A percentile compares a stretch with the other conserved stretches of the same genome.
Evolutionary conservation across 92 coral and sea anemone species (phyloP).

Genomic region (Desmophyllum pertusum): DNA sequence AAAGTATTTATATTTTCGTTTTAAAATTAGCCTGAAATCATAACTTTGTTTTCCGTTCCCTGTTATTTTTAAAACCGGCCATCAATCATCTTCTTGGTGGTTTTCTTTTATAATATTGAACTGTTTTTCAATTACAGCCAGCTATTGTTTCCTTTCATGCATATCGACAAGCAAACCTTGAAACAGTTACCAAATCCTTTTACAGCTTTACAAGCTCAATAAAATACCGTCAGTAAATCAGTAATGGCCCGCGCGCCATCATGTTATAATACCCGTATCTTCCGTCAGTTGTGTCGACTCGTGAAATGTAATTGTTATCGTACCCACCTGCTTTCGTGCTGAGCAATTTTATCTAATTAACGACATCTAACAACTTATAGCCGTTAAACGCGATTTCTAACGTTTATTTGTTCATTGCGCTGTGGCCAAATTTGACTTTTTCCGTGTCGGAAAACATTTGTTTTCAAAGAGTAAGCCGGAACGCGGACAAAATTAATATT

Average conservation of each 20-base stretch:
- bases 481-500: neutral
- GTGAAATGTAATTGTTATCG: neutral
- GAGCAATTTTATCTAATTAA: neutral
- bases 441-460: neutral
- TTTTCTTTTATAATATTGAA: neutral
- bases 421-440: neutral
- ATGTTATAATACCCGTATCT: no score
- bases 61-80: neutral
- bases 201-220: neutral
- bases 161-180: neutral
- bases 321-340: neutral
- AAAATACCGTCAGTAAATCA: neutral
- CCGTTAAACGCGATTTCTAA: neutral
- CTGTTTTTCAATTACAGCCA: neutral
- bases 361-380: neutral
- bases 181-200: neutral
- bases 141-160: neutral
- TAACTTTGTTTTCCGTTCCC: neutral
- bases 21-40: conserved; percentile 5
- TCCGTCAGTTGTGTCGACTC: no score
- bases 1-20: neutral
- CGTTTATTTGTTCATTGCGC: neutral
- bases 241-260: no score
- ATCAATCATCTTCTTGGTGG: neutral
- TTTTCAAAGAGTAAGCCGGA: neutral